Percentiles rank a stretch among this genome's conserved stretches.
Conservation (phyloP, 2,888 invertebrate species). For the Cotesia congregata region DNA sequence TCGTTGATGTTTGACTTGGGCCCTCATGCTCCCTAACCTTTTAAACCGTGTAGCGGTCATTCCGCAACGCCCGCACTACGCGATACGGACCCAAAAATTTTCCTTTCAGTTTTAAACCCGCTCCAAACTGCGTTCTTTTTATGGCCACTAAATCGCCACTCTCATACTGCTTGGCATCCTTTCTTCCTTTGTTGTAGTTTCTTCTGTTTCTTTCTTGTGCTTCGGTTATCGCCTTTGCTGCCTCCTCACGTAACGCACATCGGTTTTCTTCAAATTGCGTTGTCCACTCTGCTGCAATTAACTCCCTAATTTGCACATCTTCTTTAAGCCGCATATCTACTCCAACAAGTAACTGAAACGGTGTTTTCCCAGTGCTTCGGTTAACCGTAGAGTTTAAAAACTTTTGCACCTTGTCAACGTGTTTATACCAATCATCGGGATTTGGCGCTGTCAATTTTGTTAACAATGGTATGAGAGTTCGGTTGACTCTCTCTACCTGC, state of each 20-base stretch:
- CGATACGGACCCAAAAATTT: constrained; percentile 19
- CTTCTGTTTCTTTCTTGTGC: constrained; percentile 11
- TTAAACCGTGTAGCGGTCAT: constrained; percentile 15
- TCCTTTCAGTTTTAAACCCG: not conserved
- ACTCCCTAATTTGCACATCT: not conserved
- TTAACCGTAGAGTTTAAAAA: constrained; percentile 27
- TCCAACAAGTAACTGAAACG: constrained; percentile 34
- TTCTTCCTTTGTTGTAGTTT: constrained; percentile 8
- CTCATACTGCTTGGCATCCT: not conserved
- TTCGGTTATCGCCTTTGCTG: not conserved
- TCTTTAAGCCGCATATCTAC: constrained; percentile 32
- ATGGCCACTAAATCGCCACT: constrained; percentile 19
- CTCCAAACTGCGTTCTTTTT: constrained; percentile 12
- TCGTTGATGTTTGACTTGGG: not conserved
- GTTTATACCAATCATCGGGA: constrained; percentile 36
- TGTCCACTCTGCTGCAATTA: not conserved
- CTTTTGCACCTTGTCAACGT: constrained; percentile 30
- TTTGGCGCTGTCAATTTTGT: constrained; percentile 43
- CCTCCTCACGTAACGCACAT: not conserved
- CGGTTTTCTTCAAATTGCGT: not conserved
- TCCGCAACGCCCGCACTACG: not conserved
- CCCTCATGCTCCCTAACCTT: constrained; percentile 20
- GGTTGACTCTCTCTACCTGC: constrained; percentile 36
- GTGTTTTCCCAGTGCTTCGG: constrained; percentile 34
- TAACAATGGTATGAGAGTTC: constrained; percentile 42